Conservation (phyloP, 2,797 vertebrate genomes). For the Danio choprae region DNA sequence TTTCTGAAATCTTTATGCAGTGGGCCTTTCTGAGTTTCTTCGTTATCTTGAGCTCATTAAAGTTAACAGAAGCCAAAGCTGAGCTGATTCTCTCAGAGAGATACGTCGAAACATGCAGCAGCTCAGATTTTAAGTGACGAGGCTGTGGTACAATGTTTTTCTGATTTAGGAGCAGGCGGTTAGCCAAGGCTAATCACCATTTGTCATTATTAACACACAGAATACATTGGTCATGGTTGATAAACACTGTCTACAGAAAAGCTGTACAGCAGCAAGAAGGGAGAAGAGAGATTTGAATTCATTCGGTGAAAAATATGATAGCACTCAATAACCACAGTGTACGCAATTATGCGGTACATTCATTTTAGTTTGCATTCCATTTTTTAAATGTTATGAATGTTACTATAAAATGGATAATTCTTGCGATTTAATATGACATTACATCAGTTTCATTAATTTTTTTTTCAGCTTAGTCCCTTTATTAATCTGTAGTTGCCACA, state of each 20-base stretch:
- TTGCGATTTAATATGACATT: neutral
- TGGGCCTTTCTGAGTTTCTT: neutral
- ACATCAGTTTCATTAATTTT: too few species aligned
- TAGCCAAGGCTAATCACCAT: slow-evolving; percentile 36
- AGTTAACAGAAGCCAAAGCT: neutral
- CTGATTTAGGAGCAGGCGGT: slow-evolving; percentile 15
- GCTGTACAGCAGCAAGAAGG: neutral
- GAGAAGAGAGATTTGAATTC: neutral
- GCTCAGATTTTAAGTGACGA: neutral
- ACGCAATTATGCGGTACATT: neutral
- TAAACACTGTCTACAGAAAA: slow-evolving; percentile 27
- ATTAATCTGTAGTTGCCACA: too few species aligned
- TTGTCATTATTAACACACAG: slow-evolving; percentile 43
- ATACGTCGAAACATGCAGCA: slow-evolving; percentile 16
- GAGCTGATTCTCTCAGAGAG: neutral
- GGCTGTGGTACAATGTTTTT: neutral
- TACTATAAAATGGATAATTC: neutral
- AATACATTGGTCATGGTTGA: slow-evolving; percentile 19
- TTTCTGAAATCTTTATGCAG: neutral
- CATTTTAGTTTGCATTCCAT: neutral
- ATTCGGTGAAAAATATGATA: neutral
- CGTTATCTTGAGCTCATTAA: neutral
- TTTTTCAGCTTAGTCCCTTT: too few species aligned
- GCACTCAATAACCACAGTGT: neutral
- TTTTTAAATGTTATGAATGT: neutral